Conservation (phyloP, 2,113 vertebrate species). For the Telmatochromis brachygnathus region DNA sequence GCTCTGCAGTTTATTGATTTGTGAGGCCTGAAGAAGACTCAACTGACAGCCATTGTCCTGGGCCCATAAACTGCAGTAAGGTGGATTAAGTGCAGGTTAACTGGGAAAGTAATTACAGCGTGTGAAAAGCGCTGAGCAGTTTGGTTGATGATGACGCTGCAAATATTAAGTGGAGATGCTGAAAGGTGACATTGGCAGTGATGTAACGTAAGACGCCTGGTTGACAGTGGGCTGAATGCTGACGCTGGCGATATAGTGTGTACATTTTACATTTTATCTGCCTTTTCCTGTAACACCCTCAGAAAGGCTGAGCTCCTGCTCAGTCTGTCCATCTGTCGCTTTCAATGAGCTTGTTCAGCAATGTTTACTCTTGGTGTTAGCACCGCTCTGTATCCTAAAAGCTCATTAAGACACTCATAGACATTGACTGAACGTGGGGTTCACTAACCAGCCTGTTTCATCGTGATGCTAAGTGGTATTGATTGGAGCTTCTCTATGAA, state of each 20-base stretch:
- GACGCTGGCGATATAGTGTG: background rate
- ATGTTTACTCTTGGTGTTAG: background rate
- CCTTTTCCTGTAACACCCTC: background rate
- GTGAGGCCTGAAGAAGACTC: slow-evolving; percentile 49
- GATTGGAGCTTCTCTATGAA: slow-evolving; percentile 32
- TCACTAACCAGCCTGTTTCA: slow-evolving; percentile 18
- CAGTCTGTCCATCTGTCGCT: background rate
- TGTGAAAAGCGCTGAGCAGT: slow-evolving; percentile 33
- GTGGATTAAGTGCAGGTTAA: slow-evolving; percentile 55
- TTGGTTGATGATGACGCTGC: slow-evolving; percentile 43
- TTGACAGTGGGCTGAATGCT: slow-evolving; percentile 27
- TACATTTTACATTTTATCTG: background rate
- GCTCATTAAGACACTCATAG: slow-evolving; percentile 29
- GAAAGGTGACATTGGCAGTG: slow-evolving; percentile 54
- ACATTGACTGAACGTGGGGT: slow-evolving; percentile 28
- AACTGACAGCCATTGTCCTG: slow-evolving; percentile 35
- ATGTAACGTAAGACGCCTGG: slow-evolving; percentile 9
- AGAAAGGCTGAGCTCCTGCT: background rate
- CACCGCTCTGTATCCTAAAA: background rate
- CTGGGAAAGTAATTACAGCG: slow-evolving; percentile 32
- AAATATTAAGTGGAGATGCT: slow-evolving; percentile 27
- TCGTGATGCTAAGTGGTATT: slow-evolving; percentile 52
- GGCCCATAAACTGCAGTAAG: slow-evolving; percentile 48
- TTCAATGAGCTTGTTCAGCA: background rate
- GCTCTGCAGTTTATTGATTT: slow-evolving; percentile 42